A percentile compares a stretch with the other conserved stretches of the same genome.
Conservation (phyloP, 2,888 invertebrate species). For the Hyles lineata region DNA sequence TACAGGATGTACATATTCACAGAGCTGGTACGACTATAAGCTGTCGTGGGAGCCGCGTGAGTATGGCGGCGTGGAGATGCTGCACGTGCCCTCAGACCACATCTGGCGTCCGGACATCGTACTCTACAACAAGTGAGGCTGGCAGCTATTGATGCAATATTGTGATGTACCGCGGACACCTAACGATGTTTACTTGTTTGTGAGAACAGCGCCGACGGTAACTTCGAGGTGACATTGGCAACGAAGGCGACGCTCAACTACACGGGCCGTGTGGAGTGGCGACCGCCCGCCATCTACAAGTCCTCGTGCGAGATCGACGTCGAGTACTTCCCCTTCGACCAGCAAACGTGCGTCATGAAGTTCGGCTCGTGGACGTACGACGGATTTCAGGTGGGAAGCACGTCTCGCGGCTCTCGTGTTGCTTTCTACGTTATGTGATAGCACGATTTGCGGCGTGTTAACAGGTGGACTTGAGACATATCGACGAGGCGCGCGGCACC, state of each 20-base stretch:
- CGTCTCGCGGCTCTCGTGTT: neutral
- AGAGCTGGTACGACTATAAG: constrained; percentile 98
- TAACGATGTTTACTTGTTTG: neutral
- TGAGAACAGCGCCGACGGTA: constrained; percentile 92
- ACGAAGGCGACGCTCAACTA: constrained; percentile 95
- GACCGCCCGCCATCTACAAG: constrained; percentile 98
- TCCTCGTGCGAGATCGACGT: constrained; percentile 96
- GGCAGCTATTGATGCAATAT: neutral
- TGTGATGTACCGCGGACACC: neutral
- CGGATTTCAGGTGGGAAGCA: constrained; percentile 91
- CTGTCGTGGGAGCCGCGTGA: constrained; percentile 97
- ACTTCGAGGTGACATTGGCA: constrained; percentile 95
- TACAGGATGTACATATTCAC: constrained; percentile 44
- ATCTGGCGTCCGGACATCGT: constrained; percentile 98
- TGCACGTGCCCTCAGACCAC: constrained; percentile 97
- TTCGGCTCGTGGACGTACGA: constrained; percentile 98
- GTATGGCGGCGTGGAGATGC: constrained; percentile 97
- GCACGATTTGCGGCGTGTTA: neutral
- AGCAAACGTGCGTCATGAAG: constrained; percentile 96
- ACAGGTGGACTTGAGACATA: constrained; percentile 95
- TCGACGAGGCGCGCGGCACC: constrained; percentile 95
- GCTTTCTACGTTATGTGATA: constrained; percentile 3
- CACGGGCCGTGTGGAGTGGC: constrained; percentile 96
- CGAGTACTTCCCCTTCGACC: constrained; percentile 96
- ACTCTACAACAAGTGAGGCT: constrained; percentile 94